Evolutionary conservation across 2,888 invertebrate species (phyloP).

Genomic region (Eristalis intricaria): DNA sequence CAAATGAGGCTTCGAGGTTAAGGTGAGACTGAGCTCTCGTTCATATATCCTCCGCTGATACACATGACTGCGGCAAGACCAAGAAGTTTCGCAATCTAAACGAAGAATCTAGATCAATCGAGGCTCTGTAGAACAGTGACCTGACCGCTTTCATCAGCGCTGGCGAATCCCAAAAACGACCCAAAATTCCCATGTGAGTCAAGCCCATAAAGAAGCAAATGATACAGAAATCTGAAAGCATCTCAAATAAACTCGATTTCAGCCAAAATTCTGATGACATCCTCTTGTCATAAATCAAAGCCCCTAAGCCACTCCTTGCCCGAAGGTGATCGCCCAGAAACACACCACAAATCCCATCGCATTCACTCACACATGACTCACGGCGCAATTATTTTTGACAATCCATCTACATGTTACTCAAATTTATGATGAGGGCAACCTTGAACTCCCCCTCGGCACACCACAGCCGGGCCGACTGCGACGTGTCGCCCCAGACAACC

Average conservation of each 20-base stretch:
- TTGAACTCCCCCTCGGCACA: constrained; percentile 29
- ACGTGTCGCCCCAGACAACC: too few species aligned
- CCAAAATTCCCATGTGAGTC: neutral
- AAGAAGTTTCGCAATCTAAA: too few species aligned
- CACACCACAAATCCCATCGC: neutral
- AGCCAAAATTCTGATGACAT: neutral
- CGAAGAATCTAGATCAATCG: too few species aligned
- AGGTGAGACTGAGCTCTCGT: too few species aligned
- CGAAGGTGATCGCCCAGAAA: neutral
- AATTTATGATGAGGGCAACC: constrained; percentile 35
- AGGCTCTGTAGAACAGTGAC: too few species aligned
- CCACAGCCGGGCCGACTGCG: neutral
- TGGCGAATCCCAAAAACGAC: neutral
- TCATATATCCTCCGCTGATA: too few species aligned
- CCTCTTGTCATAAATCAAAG: neutral
- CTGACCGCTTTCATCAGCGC: too few species aligned
- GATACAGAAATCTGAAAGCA: neutral
- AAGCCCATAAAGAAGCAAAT: neutral
- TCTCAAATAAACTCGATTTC: neutral
- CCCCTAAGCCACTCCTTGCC: neutral
- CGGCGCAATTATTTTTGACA: neutral
- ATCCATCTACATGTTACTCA: constrained; percentile 2
- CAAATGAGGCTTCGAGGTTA: too few species aligned
- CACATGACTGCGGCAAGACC: too few species aligned
- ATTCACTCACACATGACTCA: neutral